phyloP scores from a whole-genome alignment of 2,797 vertebrate genomes.

The Neosilurus mollespiculum region DNA sequence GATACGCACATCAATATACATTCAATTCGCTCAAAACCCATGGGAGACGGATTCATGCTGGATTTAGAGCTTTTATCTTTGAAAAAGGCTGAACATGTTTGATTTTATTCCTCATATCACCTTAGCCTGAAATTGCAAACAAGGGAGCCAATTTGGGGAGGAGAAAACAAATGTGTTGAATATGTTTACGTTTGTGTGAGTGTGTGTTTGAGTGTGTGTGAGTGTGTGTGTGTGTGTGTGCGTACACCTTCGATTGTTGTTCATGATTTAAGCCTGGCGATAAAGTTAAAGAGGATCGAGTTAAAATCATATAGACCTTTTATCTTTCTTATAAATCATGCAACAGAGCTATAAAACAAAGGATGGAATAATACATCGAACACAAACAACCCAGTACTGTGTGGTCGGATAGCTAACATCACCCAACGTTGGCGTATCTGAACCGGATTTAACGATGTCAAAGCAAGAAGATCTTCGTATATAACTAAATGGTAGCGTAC shows the following conservation, averaged over 20 bases:
- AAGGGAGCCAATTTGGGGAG: not conserved
- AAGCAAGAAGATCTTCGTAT: not conserved
- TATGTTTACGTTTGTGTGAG: not conserved
- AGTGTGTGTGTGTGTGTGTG: too few species aligned
- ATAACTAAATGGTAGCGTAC: not conserved
- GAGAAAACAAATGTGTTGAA: conserved; percentile 7
- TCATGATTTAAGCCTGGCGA: not conserved
- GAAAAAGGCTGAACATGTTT: conserved; percentile 1
- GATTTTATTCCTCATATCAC: not conserved
- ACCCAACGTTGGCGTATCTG: not conserved
- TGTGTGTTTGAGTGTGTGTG: too few species aligned
- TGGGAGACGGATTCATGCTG: not conserved
- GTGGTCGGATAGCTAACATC: not conserved
- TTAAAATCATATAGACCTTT: conserved; percentile 16
- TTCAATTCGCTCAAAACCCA: conserved; percentile 29
- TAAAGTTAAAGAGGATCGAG: conserved; percentile 1
- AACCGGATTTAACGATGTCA: not conserved
- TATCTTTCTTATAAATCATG: conserved; percentile 16
- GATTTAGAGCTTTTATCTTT: conserved; percentile 39
- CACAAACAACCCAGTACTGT: not conserved
- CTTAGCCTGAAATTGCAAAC: conserved; percentile 23
- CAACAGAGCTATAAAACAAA: not conserved
- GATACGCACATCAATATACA: not conserved
- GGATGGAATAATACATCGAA: conserved; percentile 16
- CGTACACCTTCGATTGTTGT: not conserved